These are phyloP conservation scores for Drosophila mettleri DNA, from an alignment of 2,888 invertebrate genomes.

Conservation along the genomic window DNA sequence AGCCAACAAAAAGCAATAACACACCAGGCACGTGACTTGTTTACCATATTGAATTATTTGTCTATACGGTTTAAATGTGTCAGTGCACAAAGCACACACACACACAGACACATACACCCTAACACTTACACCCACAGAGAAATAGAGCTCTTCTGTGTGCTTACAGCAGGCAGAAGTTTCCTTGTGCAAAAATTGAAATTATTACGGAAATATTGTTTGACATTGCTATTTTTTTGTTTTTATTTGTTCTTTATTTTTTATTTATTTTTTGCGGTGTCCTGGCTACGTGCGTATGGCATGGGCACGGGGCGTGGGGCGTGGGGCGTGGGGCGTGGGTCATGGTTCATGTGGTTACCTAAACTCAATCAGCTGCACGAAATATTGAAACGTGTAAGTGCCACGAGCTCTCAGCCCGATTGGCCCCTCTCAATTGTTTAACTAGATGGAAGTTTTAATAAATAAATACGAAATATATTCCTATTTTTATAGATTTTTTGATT, in stretches of 20 bases:
- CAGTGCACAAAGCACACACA: constrained; percentile 27
- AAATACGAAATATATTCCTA: background rate
- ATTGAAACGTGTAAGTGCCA: constrained; percentile 19
- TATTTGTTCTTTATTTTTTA: background rate
- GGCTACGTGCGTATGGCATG: constrained; percentile 33
- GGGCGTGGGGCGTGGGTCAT: constrained; percentile 14
- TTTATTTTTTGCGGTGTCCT: constrained; percentile 14
- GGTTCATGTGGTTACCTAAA: constrained; percentile 24
- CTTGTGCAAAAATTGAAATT: constrained; percentile 60
- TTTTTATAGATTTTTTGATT: background rate
- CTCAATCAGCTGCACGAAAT: constrained; percentile 40
- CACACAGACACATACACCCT: background rate
- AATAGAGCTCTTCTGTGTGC: constrained; percentile 16
- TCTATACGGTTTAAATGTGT: constrained; percentile 65
- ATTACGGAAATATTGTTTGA: constrained; percentile 61
- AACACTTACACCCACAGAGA: background rate
- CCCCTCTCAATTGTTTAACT: background rate
- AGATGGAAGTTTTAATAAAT: background rate
- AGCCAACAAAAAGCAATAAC: constrained; percentile 69
- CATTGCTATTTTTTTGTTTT: constrained; percentile 35
- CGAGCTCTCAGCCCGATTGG: constrained; percentile 25
- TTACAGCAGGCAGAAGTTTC: constrained; percentile 36
- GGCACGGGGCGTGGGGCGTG: constrained; percentile 4
- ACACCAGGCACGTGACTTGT: constrained; percentile 81
- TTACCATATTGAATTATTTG: constrained; percentile 82